Base-by-base conservation (phyloP, 2,113 vertebrate genomes). In the Entelurus aequoreus region DNA sequence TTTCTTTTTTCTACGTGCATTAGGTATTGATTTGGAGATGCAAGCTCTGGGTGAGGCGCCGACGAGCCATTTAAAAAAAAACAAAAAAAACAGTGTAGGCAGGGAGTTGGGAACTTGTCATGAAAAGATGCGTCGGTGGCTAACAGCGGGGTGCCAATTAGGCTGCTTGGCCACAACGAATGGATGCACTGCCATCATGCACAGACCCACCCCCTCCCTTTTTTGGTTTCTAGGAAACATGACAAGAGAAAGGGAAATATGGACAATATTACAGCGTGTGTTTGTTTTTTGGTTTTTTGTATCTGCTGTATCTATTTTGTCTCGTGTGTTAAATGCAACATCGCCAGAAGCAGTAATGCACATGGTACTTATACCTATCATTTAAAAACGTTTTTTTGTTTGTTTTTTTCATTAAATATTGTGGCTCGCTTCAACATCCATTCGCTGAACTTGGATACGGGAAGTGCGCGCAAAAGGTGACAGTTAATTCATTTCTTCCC, bases 101-200 rank as follows among this genome's bases (percentile, higher is more conserved):
- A 60, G 79, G 67, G 79, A 75, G 75, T 78, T 76, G 72, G 75
- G 79, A 79, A 81, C 78, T 81, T 81, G 74, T 81, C 83, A 79
- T 83, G 75, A 84, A 75, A 85, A 83, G 79, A 82, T 79, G 84
- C 76, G 84, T 84, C 71, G 71, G 84, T 82, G 80, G 81, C 66
- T 53, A 85, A 85, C 84, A 84, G 83, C 74, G 71, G 84, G 83
- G 84, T 65, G 86, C 86, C 86, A 88, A 88, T 88, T 86, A 88
- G 81, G 69, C 77, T 70, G 76, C 80, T 78, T 75, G 84, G 80
- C 80, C 80, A 79, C 75, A 65, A 74, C 58, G 64, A 81, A 76
- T 77, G 79, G 72, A 83, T 67, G 12, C 42, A 9, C 62, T 60
- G 8, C 6, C 54, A 81, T 81, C 83, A 85, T 61, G 75, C 81